Base-by-base conservation (phyloP, 92 coral and sea anemone genomes). In the Montipora capitata region DNA sequence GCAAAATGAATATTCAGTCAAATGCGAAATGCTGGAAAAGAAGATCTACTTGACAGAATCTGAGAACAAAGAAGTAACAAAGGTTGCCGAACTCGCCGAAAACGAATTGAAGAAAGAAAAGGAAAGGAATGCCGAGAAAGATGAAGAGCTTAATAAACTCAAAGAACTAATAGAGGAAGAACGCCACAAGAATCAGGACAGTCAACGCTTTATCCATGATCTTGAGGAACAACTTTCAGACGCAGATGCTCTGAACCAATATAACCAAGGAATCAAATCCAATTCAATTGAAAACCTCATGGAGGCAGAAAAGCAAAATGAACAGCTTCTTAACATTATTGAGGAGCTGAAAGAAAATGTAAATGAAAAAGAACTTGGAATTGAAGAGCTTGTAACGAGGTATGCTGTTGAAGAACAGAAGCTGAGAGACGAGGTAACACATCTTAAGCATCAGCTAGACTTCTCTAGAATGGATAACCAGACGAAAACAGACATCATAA, bases 361-460 rank as follows among this genome's bases (percentile, higher is more conserved):
- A 2, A 88, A 86, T 5, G 96, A 95, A 49, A 95, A 95, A 58
- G 98, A 95, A 57, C 88, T 72, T 70, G 98, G 94, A 2, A 95
- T 95, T 52, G 95, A 95, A 68, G 98, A 95, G 56, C 82, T 93
- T 17, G 92, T 95, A n/a, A 91, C 90, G 41, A 89, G 91, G 49
- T 95, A 90, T 51, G 98, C 98, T n/a, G 79, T 93, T 39, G 98
- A 95, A 76, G 98, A 95, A 77, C 94, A 94, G 45, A 91, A 80
- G 58, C 93, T 93, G 45, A 87, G 89, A 42, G 89, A 88, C 20
- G 98, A 95, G n/a, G 78, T 93, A 0, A 62, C 85, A n/a, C 76
- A 76, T 45, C 82, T 95, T 44, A 91, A 76, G 72, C 89, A 90
- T 72, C 94, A 93, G 63, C 83, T 95, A 0, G 94, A 86, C 39